These are phyloP conservation scores for Alosa sapidissima DNA, from an alignment of 2,797 vertebrate species.

Conservation along the genomic window DNA sequence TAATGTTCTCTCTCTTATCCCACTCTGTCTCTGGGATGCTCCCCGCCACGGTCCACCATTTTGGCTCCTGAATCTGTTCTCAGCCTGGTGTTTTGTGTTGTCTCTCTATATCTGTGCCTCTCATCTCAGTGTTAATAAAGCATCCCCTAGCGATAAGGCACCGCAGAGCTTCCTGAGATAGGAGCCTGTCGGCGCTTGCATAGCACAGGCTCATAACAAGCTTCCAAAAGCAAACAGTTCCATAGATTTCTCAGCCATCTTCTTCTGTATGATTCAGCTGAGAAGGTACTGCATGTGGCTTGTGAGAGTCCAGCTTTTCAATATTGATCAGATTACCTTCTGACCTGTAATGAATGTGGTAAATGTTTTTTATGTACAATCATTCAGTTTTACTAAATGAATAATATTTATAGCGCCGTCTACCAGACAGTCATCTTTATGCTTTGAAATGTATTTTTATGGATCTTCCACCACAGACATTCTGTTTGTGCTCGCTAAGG, in stretches of 20 bases:
- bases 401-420: neutral
- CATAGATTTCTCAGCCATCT: neutral
- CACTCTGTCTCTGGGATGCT: conserved; percentile 1
- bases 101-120: neutral
- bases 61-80: neutral
- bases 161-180: conserved; percentile 2
- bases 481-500: neutral
- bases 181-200: neutral
- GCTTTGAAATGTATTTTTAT: neutral
- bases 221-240: neutral
- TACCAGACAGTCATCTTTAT: neutral
- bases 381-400: neutral
- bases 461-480: neutral
- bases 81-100: neutral
- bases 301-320: neutral
- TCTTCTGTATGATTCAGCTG: neutral
- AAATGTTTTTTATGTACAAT: no score
- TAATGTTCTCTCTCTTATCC: conserved; percentile 13
- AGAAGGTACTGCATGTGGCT: neutral
- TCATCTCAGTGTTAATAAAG: conserved; percentile 11
- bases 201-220: neutral
- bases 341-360: no score
- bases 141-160: neutral
- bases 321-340: neutral
- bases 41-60: neutral